Evolutionary conservation across 2,797 vertebrate species (phyloP).

Genomic region (Sebastes miniatus): DNA sequence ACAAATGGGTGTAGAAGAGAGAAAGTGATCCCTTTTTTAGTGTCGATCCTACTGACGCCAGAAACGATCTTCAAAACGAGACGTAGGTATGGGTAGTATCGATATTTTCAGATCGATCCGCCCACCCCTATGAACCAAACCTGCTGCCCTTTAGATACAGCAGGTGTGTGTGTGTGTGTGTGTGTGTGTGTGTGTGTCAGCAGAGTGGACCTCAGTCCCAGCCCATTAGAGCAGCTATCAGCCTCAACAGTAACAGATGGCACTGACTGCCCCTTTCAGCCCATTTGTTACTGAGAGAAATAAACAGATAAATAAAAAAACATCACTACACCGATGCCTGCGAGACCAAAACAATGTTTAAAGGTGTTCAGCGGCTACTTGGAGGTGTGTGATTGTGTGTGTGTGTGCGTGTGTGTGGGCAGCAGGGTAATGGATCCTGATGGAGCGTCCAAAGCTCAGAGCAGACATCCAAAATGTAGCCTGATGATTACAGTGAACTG

Average conservation of each 20-base stretch:
- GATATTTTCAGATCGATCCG: too few relatives aligned
- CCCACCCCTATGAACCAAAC: accelerated
- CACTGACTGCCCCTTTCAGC: conserved; percentile 23
- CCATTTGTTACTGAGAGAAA: conserved; percentile 47
- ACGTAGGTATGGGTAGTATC: too few relatives aligned
- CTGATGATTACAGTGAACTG: conserved; percentile 26
- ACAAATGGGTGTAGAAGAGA: too few relatives aligned
- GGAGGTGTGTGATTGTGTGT: not conserved
- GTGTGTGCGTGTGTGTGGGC: conserved; percentile 12
- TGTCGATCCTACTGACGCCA: too few relatives aligned
- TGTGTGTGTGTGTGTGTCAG: conserved; percentile 16
- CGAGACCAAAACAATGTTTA: conserved; percentile 48
- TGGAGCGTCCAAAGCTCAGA: conserved; percentile 32
- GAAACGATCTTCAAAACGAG: too few relatives aligned
- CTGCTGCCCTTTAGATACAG: too few relatives aligned
- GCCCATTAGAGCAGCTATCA: conserved; percentile 46
- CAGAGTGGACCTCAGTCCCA: conserved; percentile 34
- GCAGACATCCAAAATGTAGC: conserved; percentile 37
- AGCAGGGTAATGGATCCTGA: conserved; percentile 34
- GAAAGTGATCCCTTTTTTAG: too few relatives aligned
- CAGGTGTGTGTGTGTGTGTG: not conserved
- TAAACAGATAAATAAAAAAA: conserved; percentile 49
- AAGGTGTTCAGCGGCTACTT: conserved; percentile 36
- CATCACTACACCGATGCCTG: conserved; percentile 7
- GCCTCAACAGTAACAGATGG: conserved; percentile 57